Base-by-base conservation (phyloP, 2,888 invertebrate genomes). In the Polyommatus icarus region DNA sequence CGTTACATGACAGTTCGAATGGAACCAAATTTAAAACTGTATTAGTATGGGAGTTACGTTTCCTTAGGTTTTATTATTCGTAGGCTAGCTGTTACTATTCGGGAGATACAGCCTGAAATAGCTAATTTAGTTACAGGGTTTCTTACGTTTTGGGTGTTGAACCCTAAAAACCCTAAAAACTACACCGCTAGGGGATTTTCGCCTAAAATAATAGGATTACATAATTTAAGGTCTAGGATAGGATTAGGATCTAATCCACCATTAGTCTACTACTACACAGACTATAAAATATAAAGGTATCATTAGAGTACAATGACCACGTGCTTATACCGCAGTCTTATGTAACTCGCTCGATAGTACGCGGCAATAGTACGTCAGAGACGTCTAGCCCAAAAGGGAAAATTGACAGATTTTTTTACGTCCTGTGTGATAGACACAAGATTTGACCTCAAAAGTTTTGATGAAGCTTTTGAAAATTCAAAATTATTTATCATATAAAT, bases 321-420 rank as follows among this genome's bases (percentile, higher is more conserved):
- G 86, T 84, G 86, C 86, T 86, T 86, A 86, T 90, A 88, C 91
- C 92, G 92, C 92, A 92, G 91, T 91, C 86, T 91, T 92, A 92
- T 88, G 90, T 90, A 92, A 92, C 86, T 85, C 91, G 92, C 88
- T 91, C 91, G 89, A 91, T 91, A 90, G 86, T 85, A 84, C 86
- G 86, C 83, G 84, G 86, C 85, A 85, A 81, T 81, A 84, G 83
- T 83, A 83, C 82, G 83, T 84, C 84, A 83, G 67, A 78, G 82
- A 81, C 81, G 84, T 84, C 86, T 86, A 85, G 83, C 84, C 84
- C 84, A 32, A 67, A 67, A 67, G 29, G 67, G 29, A 29, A 10
- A 15, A 61, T 61, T 61, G 61, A 61, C 61, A 29, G 67, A 67
- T 12, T 67, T 59, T 61, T 67, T 67, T 32, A 29, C 29, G 67